phyloP scores from a whole-genome alignment of 2,797 vertebrate species.

The Anabacerthia variegaticeps region DNA sequence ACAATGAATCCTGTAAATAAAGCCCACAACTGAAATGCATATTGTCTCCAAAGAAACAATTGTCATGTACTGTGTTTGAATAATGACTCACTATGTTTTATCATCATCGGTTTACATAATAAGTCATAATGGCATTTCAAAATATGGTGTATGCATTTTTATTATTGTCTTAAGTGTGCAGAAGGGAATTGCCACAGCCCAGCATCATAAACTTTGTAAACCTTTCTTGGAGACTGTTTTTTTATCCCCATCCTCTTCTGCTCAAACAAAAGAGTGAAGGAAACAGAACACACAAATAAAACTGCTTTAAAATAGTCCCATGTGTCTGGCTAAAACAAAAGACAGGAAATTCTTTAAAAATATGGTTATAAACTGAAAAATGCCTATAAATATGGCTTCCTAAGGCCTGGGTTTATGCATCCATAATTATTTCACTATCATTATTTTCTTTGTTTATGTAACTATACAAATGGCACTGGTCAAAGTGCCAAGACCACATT shows the following conservation, averaged over 20 bases:
- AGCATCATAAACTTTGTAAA: slow-evolving; percentile 23
- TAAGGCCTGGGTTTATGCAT: neutral
- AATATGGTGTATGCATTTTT: neutral
- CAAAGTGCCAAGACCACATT: neutral
- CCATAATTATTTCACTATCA: neutral
- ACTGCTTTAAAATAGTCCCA: slow-evolving; percentile 26
- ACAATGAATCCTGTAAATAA: slow-evolving; percentile 41
- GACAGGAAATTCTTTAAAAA: slow-evolving; percentile 49
- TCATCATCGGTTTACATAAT: slow-evolving; percentile 15
- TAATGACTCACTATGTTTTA: slow-evolving; percentile 9
- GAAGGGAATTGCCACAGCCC: neutral
- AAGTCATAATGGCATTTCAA: slow-evolving; percentile 27
- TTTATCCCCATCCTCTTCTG: slow-evolving; percentile 29
- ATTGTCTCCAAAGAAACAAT: slow-evolving; percentile 8
- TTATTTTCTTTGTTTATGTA: neutral
- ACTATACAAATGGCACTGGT: neutral
- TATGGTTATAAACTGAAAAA: slow-evolving; percentile 30
- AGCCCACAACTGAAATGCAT: neutral
- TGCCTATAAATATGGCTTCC: slow-evolving; percentile 6
- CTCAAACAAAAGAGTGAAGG: slow-evolving; percentile 20
- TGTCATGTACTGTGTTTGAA: neutral
- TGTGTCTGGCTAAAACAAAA: slow-evolving; percentile 39
- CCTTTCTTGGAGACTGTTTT: neutral
- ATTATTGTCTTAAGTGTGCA: neutral
- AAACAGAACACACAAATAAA: slow-evolving; percentile 62